A percentile compares a stretch with the other conserved stretches of the same genome.
Evolutionary conservation across 2,113 vertebrate genomes (phyloP).

Genomic region (Pseudorasbora parva): DNA sequence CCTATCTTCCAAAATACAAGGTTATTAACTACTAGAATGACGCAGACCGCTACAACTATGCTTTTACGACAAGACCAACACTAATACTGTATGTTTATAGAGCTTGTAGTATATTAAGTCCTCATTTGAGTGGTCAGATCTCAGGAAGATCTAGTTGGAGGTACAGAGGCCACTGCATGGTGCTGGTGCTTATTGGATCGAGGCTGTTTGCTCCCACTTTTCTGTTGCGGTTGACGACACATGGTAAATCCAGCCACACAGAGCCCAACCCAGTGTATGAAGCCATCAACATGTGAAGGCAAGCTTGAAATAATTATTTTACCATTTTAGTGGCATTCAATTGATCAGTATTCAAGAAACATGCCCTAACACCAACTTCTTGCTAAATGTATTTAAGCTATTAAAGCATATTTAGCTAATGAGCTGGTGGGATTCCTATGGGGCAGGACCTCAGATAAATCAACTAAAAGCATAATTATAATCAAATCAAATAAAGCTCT

Average conservation of each 20-base stretch:
- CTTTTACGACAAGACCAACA: not conserved
- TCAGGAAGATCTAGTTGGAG: slow-evolving; percentile 67
- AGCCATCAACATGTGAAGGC: not conserved
- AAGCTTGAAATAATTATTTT: not conserved
- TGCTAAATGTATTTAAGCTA: slow-evolving; percentile 64
- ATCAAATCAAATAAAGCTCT: slow-evolving; percentile 68
- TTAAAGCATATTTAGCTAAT: slow-evolving; percentile 69
- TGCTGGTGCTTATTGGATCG: slow-evolving; percentile 97
- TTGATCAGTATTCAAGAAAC: not conserved
- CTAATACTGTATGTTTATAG: not conserved
- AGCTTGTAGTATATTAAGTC: not conserved
- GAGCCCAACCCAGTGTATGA: slow-evolving; percentile 84
- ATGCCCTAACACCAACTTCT: slow-evolving; percentile 69
- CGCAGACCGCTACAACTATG: not conserved
- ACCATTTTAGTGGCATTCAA: not conserved
- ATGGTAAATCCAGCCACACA: slow-evolving; percentile 98
- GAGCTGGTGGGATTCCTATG: slow-evolving; percentile 66
- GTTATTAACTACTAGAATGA: not conserved
- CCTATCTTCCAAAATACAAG: not conserved
- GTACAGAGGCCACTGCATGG: slow-evolving; percentile 91
- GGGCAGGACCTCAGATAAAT: slow-evolving; percentile 60
- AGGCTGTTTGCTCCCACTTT: slow-evolving; percentile 99
- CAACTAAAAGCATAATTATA: slow-evolving; percentile 7
- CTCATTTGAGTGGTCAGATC: slow-evolving; percentile 6
- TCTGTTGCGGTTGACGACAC: slow-evolving; percentile 99